Evolutionary conservation across 2,113 vertebrate genomes (phyloP), one percentile per base, ranked within the genome.

Genomic region (Ammodytes marinus): DNA sequence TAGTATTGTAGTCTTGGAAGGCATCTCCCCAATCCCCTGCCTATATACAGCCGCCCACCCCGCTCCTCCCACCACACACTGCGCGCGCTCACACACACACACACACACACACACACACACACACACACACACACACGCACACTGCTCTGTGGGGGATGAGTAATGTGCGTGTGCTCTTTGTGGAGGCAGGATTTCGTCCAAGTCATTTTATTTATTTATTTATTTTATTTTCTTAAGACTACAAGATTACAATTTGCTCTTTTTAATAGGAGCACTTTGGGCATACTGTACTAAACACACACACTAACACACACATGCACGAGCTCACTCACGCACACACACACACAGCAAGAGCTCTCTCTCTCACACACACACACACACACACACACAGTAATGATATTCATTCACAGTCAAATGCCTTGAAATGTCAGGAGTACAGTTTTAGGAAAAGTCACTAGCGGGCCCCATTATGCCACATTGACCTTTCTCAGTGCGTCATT

Each of bases 61-160:
- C 59, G 8, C 76, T 83, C 90, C 88, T 90, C 91, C 91, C 90
- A 94, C 88, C 86, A 83, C 71, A 69, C 87, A 88, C 88, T 40
- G 27, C 27, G 27, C 27, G 27, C 27, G 27, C 27, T 27, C 27
- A 69, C 87, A 88, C 88, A 37, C 86, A 83, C 71, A 69, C 87
- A 88, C 88, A 37, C 86, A 83, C 71, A 69, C 87, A 88, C 88
- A 37, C 86, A 83, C 71, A 69, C 87, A 88, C 88, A 37, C 86
- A 83, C 71, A 69, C 87, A 88, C 88, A 37, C 86, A 83, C 71
- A 69, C 87, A 88, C 88, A 37, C 86, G 81, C 71, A 69, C 87
- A 88, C 88, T 37, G 86, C 73, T 85, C 86, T 89, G 91, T 81
- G 87, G 81, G 88, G 88, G 89, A 88, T 89, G 88, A 91, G 87